A percentile compares a stretch with the other conserved stretches of the same genome.
Evolutionary conservation across 1,140 invertebrate species (phyloP).

Genomic region (Bombus sylvicola): DNA sequence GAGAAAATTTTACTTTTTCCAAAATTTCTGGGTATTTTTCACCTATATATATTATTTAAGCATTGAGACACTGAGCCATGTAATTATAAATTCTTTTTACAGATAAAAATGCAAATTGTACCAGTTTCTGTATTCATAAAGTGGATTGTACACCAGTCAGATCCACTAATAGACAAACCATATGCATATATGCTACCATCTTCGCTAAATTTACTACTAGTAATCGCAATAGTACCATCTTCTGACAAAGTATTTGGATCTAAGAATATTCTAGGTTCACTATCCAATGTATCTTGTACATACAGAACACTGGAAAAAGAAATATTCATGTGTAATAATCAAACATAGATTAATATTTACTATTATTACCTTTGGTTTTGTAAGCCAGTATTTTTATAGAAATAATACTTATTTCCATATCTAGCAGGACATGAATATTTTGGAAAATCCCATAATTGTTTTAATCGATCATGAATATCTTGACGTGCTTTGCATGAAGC

Average conservation of each 20-base stretch:
- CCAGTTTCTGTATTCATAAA: slow-evolving; percentile 91
- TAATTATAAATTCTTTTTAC: not conserved
- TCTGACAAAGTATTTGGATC: slow-evolving; percentile 96
- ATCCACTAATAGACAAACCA: slow-evolving; percentile 95
- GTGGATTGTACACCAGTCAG: slow-evolving; percentile 97
- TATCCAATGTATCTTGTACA: slow-evolving; percentile 91
- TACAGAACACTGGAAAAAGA: slow-evolving; percentile 92
- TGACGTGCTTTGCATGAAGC: slow-evolving; percentile 89
- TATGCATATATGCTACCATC: slow-evolving; percentile 96
- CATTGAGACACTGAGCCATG: not conserved
- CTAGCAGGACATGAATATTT: slow-evolving; percentile 95
- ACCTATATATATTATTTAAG: slow-evolving; percentile 80
- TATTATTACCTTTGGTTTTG: slow-evolving; percentile 94
- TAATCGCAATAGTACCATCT: slow-evolving; percentile 96
- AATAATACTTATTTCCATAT: slow-evolving; percentile 95
- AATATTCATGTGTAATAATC: slow-evolving; percentile 10
- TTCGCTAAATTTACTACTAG: slow-evolving; percentile 92
- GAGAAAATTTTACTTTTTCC: slow-evolving; percentile 95
- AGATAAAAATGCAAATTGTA: slow-evolving; percentile 71
- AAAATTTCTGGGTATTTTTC: slow-evolving; percentile 95
- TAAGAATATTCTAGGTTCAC: slow-evolving; percentile 94
- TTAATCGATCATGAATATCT: slow-evolving; percentile 90
- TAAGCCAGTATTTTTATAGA: slow-evolving; percentile 96
- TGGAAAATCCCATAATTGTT: slow-evolving; percentile 97
- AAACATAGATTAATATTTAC: not conserved